These are phyloP conservation scores for Teleogryllus occipitalis DNA, from an alignment of 1,140 invertebrate species.

Conservation along the genomic window DNA sequence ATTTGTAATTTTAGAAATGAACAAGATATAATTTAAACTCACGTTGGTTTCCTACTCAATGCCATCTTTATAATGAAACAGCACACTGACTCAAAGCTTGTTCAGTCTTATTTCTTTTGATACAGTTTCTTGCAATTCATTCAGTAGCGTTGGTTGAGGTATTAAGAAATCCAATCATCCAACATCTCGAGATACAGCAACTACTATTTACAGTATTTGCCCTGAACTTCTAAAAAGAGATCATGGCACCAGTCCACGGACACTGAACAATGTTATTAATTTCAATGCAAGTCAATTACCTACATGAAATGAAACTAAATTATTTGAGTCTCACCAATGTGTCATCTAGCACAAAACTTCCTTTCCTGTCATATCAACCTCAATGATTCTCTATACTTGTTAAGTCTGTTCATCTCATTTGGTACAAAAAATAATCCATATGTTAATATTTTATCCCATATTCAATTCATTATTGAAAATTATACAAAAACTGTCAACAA, in stretches of 20 bases:
- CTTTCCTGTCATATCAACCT: no score
- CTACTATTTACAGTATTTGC: not conserved
- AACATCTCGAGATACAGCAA: not conserved
- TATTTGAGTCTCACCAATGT: not conserved
- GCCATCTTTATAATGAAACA: not conserved
- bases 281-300: no score
- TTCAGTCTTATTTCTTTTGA: not conserved
- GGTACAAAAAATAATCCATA: not conserved
- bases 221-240: not conserved
- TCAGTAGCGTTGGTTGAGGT: not conserved
- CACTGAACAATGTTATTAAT: no score
- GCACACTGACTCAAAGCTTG: not conserved
- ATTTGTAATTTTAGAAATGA: not conserved
- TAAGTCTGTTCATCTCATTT: no score
- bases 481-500: no score
- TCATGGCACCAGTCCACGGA: not conserved
- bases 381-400: no score
- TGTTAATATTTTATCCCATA: not conserved
- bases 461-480: no score
- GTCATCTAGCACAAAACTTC: not conserved
- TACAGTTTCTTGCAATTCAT: not conserved
- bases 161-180: not conserved
- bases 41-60: not conserved
- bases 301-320: no score
- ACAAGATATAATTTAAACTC: not conserved